Base-by-base conservation (phyloP, 2,113 vertebrate genomes). In the Laticauda laticaudata region DNA sequence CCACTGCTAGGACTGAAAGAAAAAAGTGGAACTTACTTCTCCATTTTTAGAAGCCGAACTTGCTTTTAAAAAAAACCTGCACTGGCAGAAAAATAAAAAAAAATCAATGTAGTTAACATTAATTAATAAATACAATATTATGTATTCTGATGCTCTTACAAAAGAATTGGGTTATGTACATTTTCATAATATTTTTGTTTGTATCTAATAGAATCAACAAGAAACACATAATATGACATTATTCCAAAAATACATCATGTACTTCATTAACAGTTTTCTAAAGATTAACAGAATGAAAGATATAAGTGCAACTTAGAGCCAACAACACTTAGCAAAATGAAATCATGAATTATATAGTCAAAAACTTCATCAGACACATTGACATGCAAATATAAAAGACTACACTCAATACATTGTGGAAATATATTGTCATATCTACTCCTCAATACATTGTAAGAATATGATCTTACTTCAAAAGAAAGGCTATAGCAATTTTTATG, bases 71-170 rank as follows among this genome's bases (percentile, higher is more conserved):
- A 85, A 91, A 61, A 43, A 86, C 39, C 23, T 43, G 43, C 90
- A 93, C 14, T 54, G 18, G 24, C 43, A 81, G 23, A 89, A 87
- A 56, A 90, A 12, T 51, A 15, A 85, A 64, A 34, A 1, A 1
- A 92, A 56, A n/a, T 85, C 91, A 92, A 94, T 51, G 29, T 55
- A 88, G 85, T 15, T 61, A 24, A 61, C 59, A 26, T 59, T 87
- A 94, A 69, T 91, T 93, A 75, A 54, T 93, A 86, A 88, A 94
- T 39, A 85, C 59, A 89, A 39, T 90, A 26, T 56, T 90, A 86
- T 15, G 24, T 5, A 57, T 86, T 59, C 20, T 51, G 6, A 86
- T 86, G 34, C 20, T 24, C 5, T 45, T 34, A 55, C 26, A 51
- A 75, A 81, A 59, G 24, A 15, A 14, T 11, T 21, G 4, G 24